A percentile compares a stretch with the other conserved stretches of the same genome.
phyloP scores from a whole-genome alignment of 2,113 vertebrate species.

The Anolis sagrei region DNA sequence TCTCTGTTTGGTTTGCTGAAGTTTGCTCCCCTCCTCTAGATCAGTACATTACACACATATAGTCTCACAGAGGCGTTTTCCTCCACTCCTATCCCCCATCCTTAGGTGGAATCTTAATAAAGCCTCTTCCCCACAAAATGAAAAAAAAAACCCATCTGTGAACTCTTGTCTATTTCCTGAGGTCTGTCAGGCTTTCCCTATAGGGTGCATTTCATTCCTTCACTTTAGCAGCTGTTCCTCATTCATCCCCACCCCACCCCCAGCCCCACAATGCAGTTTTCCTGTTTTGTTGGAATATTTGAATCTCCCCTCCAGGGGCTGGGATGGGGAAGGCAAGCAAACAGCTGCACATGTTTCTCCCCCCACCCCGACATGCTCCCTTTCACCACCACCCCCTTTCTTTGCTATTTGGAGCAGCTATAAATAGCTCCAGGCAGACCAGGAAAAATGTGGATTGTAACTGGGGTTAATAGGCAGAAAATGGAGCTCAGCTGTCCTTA shows the following conservation, averaged over 20 bases:
- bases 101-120: neutral
- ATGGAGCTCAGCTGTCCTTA: conserved; percentile 58
- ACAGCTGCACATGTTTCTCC: conserved; percentile 57
- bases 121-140: neutral
- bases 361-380: conserved; percentile 3
- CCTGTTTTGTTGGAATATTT: conserved; percentile 49
- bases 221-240: conserved; percentile 68
- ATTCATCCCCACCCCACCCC: conserved; percentile 46
- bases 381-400: conserved; percentile 9
- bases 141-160: conserved; percentile 6
- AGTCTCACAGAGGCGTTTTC: neutral
- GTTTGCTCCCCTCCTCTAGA: neutral
- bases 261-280: conserved; percentile 21
- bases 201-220: conserved; percentile 52
- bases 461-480: conserved; percentile 64
- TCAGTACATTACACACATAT: neutral
- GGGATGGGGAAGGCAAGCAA: neutral
- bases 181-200: conserved; percentile 50
- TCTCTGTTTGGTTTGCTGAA: neutral
- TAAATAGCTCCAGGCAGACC: conserved; percentile 61
- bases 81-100: neutral
- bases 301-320: conserved; percentile 24
- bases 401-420: conserved; percentile 37
- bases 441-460: conserved; percentile 37
- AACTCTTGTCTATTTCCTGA: conserved; percentile 29